phyloP scores from a whole-genome alignment of 2,888 invertebrate species.

The Pristionchus maxplancki region DNA sequence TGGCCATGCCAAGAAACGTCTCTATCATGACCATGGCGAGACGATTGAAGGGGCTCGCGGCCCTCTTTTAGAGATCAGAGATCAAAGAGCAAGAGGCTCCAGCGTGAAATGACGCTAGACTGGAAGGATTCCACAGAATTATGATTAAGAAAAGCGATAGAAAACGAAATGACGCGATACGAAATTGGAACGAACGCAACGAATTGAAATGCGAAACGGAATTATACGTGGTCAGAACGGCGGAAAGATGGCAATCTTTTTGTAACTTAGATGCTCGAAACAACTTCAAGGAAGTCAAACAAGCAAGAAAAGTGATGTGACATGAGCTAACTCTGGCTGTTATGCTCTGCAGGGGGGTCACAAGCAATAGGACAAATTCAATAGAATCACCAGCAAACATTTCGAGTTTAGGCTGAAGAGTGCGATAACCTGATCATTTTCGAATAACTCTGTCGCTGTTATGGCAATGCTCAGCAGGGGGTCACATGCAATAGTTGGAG shows the following conservation, averaged over 20 bases:
- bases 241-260: no score
- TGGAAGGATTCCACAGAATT: not conserved
- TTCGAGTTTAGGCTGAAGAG: no score
- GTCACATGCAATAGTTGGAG: not conserved
- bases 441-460: not conserved
- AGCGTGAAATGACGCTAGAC: not conserved
- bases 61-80: not conserved
- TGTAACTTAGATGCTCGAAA: no score
- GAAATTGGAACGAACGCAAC: not conserved
- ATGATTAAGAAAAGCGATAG: not conserved
- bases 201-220: not conserved
- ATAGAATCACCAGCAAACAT: no score
- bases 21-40: constrained; percentile 71
- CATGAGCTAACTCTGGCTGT: no score
- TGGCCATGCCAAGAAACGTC: constrained; percentile 73
- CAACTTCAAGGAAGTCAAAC: no score
- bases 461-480: not conserved
- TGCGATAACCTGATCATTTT: not conserved
- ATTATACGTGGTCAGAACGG: not conserved
- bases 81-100: constrained; percentile 2
- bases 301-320: no score
- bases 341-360: no score
- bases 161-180: not conserved
- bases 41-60: not conserved
- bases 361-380: no score